Evolutionary conservation across 1,140 invertebrate species (phyloP), one percentile per base, ranked within the genome.

Genomic region (Heliconius eleuchia): DNA sequence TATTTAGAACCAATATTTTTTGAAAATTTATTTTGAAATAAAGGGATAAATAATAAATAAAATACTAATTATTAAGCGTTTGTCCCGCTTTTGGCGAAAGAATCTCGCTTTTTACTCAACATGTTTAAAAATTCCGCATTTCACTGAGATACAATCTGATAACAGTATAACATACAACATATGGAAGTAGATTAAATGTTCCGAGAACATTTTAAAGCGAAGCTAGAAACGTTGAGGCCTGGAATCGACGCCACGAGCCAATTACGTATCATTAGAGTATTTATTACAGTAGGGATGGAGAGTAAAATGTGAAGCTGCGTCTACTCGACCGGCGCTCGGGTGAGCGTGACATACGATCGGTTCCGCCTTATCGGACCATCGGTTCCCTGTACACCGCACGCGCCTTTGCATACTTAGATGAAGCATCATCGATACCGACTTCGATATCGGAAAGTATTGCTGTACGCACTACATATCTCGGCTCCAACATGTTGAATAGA

Each of bases 311-410:
- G 85, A 85, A 85, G 86, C 81, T 78, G 83, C 83, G 60, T 60
- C 84, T 72, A 39, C 71, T 72, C 71, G 71, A 7, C 71, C 81
- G 82, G 80, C 76, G 81, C 73, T 77, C 77, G 83, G 84, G 86
- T 88, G 87, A 88, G 86, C 87, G 89, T 91, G 90, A 92, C 86
- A 83, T 90, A 90, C 87, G 89, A 89, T 88, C 85, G 83, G 83
- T 86, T 83, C 82, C 83, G 80, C 85, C 87, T 91, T 93, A 92
- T 90, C 90, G 87, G 83, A 83, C 84, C 86, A 90, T 89, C 85
- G 84, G 84, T 82, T 86, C 82, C 81, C 80, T 82, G 82, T 86
- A 87, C 83, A 83, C 81, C 83, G 87, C 87, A 88, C 88, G 90
- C 91, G 90, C 87, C 86, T 87, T 86, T 82, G 90, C 85, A 89